phyloP scores from a whole-genome alignment of 2,888 invertebrate genomes.

The Anorthoa munda region DNA sequence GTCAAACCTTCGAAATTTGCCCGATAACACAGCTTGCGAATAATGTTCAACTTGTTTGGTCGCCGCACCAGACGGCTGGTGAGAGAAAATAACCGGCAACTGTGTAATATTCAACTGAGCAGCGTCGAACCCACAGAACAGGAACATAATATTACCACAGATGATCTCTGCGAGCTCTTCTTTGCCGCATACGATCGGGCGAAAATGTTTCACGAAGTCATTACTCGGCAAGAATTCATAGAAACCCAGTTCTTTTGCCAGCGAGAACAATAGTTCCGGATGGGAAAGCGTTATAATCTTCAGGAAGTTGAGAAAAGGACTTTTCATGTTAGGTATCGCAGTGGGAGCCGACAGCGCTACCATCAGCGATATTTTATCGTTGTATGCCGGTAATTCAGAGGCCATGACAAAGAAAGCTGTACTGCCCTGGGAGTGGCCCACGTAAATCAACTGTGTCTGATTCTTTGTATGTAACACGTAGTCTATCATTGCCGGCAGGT shows the following conservation, averaged over 20 bases:
- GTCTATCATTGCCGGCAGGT: conserved; percentile 95
- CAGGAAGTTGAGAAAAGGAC: conserved; percentile 53
- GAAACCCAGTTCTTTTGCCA: conserved; percentile 40
- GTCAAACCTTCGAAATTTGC: conserved; percentile 65
- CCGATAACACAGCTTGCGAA: conserved; percentile 61
- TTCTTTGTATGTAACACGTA: conserved; percentile 90
- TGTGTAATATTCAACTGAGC: conserved; percentile 53
- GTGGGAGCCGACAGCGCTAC: conserved; percentile 72
- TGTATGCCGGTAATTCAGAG: conserved; percentile 91
- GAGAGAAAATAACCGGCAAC: conserved; percentile 59
- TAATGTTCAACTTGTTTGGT: conserved; percentile 80
- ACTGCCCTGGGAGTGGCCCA: conserved; percentile 94
- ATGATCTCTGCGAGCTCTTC: conserved; percentile 45
- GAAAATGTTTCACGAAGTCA: conserved; percentile 37
- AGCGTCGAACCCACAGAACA: conserved; percentile 53
- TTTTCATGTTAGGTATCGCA: conserved; percentile 67
- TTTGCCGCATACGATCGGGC: conserved; percentile 41
- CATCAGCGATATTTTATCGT: conserved; percentile 90
- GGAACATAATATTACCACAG: conserved; percentile 54
- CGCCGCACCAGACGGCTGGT: conserved; percentile 80
- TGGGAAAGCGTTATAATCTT: conserved; percentile 48
- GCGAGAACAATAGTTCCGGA: conserved; percentile 45
- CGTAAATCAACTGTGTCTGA: conserved; percentile 91
- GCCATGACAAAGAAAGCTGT: conserved; percentile 92
- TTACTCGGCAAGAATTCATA: conserved; percentile 50